phyloP scores from a whole-genome alignment of 1,140 invertebrate genomes.

The Lucilia cuprina region DNA sequence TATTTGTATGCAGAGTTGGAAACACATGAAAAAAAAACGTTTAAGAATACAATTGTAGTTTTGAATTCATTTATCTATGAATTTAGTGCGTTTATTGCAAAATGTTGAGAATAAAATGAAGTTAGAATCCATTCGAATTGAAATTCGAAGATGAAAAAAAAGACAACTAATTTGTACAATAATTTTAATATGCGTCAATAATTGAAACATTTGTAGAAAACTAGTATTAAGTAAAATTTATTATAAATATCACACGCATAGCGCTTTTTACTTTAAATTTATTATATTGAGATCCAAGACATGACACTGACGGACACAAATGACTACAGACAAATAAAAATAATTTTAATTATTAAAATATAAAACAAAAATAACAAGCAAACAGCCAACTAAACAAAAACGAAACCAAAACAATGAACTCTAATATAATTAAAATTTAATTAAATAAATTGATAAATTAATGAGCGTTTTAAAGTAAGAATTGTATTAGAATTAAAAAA shows the following conservation, averaged over 20 bases:
- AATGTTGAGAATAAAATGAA: neutral
- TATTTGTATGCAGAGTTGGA: neutral
- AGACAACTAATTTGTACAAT: conserved; percentile 24
- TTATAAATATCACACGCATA: conserved; percentile 25
- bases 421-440: no score
- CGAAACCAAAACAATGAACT: no score
- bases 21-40: neutral
- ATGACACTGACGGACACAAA: neutral
- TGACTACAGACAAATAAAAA: neutral
- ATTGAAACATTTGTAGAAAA: conserved; percentile 21
- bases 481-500: no score
- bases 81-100: conserved; percentile 27
- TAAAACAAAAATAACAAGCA: no score
- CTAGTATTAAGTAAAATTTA: neutral
- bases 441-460: no score
- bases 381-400: no score
- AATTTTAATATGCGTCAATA: conserved; percentile 29
- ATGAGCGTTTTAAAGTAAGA: no score
- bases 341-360: neutral
- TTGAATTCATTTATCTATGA: neutral
- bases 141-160: neutral
- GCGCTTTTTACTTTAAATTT: conserved; percentile 30
- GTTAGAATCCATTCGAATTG: neutral
- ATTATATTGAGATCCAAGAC: neutral
- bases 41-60: neutral